Evolutionary conservation across 2,797 vertebrate species (phyloP).

Genomic region (Cyclura pinguis): DNA sequence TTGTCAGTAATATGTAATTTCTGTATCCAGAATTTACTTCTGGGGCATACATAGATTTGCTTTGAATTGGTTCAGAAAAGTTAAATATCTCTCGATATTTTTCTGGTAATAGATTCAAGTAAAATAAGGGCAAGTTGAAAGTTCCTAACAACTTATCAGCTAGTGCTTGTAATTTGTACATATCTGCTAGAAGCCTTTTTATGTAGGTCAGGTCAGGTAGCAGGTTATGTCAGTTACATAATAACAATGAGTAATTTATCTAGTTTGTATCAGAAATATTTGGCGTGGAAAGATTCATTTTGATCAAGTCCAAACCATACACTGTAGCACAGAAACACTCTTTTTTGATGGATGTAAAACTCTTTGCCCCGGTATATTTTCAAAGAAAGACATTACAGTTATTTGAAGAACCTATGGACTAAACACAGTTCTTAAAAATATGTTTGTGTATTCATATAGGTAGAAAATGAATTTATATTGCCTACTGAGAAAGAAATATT

Average conservation of each 20-base stretch:
- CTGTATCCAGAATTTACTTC: neutral
- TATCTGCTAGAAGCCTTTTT: neutral
- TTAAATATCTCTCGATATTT: neutral
- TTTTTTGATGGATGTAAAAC: neutral
- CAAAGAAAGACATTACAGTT: neutral
- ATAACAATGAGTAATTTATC: neutral
- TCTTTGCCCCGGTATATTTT: neutral
- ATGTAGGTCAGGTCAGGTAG: neutral
- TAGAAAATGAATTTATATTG: constrained; percentile 97
- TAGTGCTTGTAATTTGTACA: neutral
- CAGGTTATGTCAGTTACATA: neutral
- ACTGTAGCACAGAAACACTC: neutral
- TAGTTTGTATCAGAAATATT: neutral
- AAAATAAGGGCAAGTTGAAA: constrained; percentile 1
- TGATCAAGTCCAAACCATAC: neutral
- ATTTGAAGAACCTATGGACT: accelerated
- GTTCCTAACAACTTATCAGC: neutral
- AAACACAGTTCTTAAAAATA: neutral
- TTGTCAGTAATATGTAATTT: neutral
- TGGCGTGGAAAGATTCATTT: neutral
- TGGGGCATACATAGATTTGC: neutral
- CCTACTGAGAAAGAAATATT: constrained; percentile 94
- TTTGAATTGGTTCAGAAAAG: neutral
- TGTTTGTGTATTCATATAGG: constrained; percentile 77
- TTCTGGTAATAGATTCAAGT: neutral